A percentile compares a stretch with the other conserved stretches of the same genome.
Evolutionary conservation across 2,113 vertebrate genomes (phyloP).

Genomic region (Ptilorrhoa leucosticta): DNA sequence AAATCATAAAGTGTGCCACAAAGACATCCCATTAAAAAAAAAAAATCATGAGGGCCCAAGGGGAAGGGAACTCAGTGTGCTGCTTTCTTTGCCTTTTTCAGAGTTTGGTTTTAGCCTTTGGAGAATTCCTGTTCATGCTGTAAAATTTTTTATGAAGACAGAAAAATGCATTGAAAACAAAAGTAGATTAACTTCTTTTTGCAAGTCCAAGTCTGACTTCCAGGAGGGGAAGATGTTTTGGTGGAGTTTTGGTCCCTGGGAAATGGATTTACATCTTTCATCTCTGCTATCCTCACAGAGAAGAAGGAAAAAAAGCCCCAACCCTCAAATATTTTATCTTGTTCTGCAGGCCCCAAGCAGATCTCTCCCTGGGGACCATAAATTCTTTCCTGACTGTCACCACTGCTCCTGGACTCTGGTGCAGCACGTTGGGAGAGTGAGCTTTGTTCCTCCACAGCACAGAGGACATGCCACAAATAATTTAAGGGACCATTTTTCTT

Average conservation of each 20-base stretch:
- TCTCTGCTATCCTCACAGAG: neutral
- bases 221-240: neutral
- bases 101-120: neutral
- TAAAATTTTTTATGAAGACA: neutral
- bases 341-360: slow-evolving; percentile 25
- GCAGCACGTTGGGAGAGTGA: neutral
- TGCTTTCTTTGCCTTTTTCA: neutral
- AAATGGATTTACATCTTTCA: neutral
- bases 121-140: neutral
- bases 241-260: neutral
- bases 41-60: too few relatives aligned
- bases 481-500: slow-evolving; percentile 64
- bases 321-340: slow-evolving; percentile 38
- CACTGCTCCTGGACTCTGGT: slow-evolving; percentile 9
- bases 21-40: neutral
- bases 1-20: neutral
- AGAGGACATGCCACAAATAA: slow-evolving; percentile 66
- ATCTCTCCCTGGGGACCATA: slow-evolving; percentile 45
- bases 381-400: slow-evolving; percentile 52
- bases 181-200: neutral
- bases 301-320: neutral
- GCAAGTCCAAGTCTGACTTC: neutral
- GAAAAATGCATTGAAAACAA: neutral
- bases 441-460: slow-evolving; percentile 38
- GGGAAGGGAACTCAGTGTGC: neutral